phyloP scores from a whole-genome alignment of 2,797 vertebrate genomes.

The Intellagama lesueurii region DNA sequence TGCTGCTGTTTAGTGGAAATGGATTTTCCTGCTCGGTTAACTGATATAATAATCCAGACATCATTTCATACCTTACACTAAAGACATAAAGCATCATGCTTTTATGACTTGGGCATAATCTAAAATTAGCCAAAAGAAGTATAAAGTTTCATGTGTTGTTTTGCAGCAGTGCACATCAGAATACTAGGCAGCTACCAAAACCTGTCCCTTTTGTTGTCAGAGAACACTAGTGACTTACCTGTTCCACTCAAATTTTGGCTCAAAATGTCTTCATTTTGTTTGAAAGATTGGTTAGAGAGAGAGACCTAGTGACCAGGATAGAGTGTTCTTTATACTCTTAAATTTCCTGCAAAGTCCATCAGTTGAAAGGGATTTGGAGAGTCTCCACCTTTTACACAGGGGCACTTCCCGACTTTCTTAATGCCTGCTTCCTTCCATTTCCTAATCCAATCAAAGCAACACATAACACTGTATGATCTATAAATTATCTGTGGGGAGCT shows the following conservation, averaged over 20 bases:
- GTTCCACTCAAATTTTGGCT: not conserved
- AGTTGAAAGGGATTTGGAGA: no score
- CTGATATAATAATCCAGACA: not conserved
- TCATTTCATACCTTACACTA: not conserved
- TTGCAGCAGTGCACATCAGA: not conserved
- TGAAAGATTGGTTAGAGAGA: no score
- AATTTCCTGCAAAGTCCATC: no score
- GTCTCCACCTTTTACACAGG: no score
- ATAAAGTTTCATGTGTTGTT: not conserved
- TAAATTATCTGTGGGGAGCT: not conserved
- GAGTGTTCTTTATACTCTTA: no score
- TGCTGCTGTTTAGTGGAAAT: not conserved
- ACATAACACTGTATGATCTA: not conserved
- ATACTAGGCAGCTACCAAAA: no score
- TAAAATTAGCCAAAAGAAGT: not conserved
- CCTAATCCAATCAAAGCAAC: no score
- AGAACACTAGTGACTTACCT: not conserved
- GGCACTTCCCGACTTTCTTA: not conserved
- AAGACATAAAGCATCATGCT: not conserved
- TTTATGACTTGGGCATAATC: not conserved
- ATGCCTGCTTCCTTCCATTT: not conserved
- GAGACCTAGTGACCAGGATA: no score
- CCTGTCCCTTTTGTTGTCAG: not conserved
- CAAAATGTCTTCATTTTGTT: no score
- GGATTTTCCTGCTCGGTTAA: not conserved